Base-by-base conservation (phyloP, 2,888 invertebrate species). In the Psococerastis gibbosa region DNA sequence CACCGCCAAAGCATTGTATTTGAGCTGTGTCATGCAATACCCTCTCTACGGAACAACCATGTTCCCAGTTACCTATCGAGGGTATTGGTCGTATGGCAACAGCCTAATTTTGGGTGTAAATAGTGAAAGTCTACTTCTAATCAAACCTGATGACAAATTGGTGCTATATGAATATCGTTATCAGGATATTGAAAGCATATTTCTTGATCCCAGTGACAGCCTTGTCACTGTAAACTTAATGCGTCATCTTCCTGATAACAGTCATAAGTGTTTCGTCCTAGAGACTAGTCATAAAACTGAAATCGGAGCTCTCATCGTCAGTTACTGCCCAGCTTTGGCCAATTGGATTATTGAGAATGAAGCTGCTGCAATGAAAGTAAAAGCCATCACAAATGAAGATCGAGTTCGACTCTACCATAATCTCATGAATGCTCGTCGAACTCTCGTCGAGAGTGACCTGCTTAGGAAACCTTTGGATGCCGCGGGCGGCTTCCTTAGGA, bases 1-100 rank as follows among this genome's bases (percentile, higher is more conserved):
- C 34, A 87, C 89, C 1, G 87, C 91, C 15, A 92, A 92, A 64
- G 89, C 91, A 17, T 67, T 92, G 50, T 94, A 94, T 61, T 65
- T 94, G 48, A 87, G 89, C 0, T 91, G 91, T 56, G 92, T 94
- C 3, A 92, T 92, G 85, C 92, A 94, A 62, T 94, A 91, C 60
- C 91, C 92, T 0, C 68, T 94, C 1, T 88, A 85, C 51, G 88
- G 88, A 4, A 83, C 85, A 46, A 84, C 85, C 31, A 69, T 81
- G 56, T 88, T 82, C 64, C 79, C 79, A 9, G 92, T 92, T 47
- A 82, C 83, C 1, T 94, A 92, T 60, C 77, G 88, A 51, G 92
- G 92, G 11, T 88, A 89, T 56, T 91, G 91, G 87, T 83, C 84
- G 3, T 91, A 89, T 56, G 88, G 82, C 64, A 66, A 66, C 50